Percentiles rank a stretch among this genome's conserved stretches.
phyloP scores from a whole-genome alignment of 1,140 invertebrate genomes.

The Oppia nitens region DNA sequence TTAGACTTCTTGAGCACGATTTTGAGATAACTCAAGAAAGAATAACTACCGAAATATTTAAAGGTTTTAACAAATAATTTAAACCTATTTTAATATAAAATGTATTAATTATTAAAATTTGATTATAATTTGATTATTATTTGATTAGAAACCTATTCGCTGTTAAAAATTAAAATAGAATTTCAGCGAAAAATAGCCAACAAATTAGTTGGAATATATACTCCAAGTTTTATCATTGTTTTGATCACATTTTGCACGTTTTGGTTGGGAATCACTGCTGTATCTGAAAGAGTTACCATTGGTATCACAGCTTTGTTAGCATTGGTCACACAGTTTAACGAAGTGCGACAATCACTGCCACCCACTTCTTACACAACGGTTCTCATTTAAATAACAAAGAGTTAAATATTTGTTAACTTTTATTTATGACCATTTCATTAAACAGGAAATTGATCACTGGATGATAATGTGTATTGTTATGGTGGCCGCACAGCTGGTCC shows the following conservation, averaged over 20 bases:
- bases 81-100: not conserved
- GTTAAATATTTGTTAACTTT: not conserved
- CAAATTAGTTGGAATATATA: not conserved
- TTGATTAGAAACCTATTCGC: not conserved
- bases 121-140: not conserved
- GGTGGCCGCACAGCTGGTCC: not conserved
- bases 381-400: not conserved
- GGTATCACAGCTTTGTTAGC: conserved; percentile 6
- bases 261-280: conserved; percentile 1
- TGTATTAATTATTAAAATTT: not conserved
- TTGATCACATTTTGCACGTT: not conserved
- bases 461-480: conserved; percentile 7
- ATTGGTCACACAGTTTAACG: not conserved
- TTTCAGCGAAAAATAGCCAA: not conserved
- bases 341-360: not conserved
- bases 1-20: not conserved
- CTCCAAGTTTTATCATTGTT: conserved; percentile 1
- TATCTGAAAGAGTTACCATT: conserved; percentile 4
- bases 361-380: conserved; percentile 2
- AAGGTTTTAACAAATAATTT: not conserved
- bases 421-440: not conserved
- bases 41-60: not conserved
- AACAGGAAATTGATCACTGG: conserved; percentile 2
- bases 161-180: not conserved
- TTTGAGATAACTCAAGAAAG: not conserved